phyloP scores from a whole-genome alignment of 1,140 invertebrate genomes.

The Zaprionus africanus region DNA sequence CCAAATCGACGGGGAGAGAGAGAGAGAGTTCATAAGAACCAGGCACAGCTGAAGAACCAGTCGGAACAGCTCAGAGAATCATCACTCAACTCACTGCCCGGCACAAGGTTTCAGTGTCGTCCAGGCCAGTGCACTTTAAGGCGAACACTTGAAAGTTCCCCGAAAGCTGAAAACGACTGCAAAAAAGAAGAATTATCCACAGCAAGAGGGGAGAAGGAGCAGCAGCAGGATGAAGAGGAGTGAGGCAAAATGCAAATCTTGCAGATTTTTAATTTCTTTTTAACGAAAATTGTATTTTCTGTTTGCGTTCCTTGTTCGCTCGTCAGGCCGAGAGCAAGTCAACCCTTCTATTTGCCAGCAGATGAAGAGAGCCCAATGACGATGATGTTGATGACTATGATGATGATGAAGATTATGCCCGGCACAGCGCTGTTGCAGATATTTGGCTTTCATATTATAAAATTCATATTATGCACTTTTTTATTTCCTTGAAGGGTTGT shows the following conservation, averaged over 20 bases:
- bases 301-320: constrained; percentile 77
- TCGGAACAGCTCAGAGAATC: constrained; percentile 1
- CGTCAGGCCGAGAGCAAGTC: constrained; percentile 46
- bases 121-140: constrained; percentile 78
- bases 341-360: constrained; percentile 69
- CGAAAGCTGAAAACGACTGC: constrained; percentile 12
- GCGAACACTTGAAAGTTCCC: constrained; percentile 76
- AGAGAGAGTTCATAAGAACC: constrained; percentile 14
- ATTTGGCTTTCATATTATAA: constrained; percentile 77
- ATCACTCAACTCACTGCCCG: constrained; percentile 30
- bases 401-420: constrained; percentile 32
- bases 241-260: constrained; percentile 79
- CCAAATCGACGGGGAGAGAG: constrained; percentile 48
- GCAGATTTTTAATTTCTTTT: constrained; percentile 83
- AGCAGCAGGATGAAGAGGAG: background rate
- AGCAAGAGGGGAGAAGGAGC: constrained; percentile 22
- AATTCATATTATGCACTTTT: constrained; percentile 83
- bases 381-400: constrained; percentile 10
- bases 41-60: background rate
- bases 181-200: constrained; percentile 58
- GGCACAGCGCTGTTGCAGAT: constrained; percentile 35
- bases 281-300: constrained; percentile 83
- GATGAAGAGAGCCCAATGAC: constrained; percentile 15
- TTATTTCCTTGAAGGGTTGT: constrained; percentile 55
- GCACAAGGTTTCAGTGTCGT: constrained; percentile 61